Evolutionary conservation across 1,140 invertebrate genomes (phyloP).

Genomic region (Drosophila nigromelanica): DNA sequence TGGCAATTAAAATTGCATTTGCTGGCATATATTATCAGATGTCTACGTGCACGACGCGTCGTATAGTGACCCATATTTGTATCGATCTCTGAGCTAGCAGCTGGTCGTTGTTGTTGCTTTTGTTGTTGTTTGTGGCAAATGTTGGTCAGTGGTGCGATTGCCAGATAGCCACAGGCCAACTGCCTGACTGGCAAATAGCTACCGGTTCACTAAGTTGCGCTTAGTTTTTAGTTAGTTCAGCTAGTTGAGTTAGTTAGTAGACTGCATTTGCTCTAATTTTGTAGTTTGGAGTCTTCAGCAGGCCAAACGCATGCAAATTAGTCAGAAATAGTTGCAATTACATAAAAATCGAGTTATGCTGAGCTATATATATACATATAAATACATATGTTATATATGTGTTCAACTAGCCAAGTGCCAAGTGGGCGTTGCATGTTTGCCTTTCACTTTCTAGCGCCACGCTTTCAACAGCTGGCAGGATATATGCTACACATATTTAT

Average conservation of each 20-base stretch:
- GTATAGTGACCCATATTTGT: constrained; percentile 57
- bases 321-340: constrained; percentile 71
- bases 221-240: constrained; percentile 15
- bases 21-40: constrained; percentile 58
- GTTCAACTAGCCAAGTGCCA: constrained; percentile 28
- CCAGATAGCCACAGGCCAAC: constrained; percentile 26
- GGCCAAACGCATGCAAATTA: constrained; percentile 58
- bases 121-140: constrained; percentile 30
- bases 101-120: constrained; percentile 43
- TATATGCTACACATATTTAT: constrained; percentile 26
- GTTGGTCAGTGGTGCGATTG: constrained; percentile 70
- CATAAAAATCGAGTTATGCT: constrained; percentile 70
- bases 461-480: constrained; percentile 52
- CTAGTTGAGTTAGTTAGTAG: constrained; percentile 30
- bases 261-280: constrained; percentile 35
- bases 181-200: constrained; percentile 51
- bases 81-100: constrained; percentile 37
- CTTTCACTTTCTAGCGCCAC: constrained; percentile 64
- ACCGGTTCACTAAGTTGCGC: constrained; percentile 40
- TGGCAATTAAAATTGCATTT: constrained; percentile 73
- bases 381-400: not conserved
- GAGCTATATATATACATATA: constrained; percentile 22
- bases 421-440: constrained; percentile 77
- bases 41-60: constrained; percentile 40
- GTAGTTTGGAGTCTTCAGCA: constrained; percentile 21